Conservation (phyloP, 1,140 invertebrate species). For the Pachyrhynchus sulphureomaculatus region DNA sequence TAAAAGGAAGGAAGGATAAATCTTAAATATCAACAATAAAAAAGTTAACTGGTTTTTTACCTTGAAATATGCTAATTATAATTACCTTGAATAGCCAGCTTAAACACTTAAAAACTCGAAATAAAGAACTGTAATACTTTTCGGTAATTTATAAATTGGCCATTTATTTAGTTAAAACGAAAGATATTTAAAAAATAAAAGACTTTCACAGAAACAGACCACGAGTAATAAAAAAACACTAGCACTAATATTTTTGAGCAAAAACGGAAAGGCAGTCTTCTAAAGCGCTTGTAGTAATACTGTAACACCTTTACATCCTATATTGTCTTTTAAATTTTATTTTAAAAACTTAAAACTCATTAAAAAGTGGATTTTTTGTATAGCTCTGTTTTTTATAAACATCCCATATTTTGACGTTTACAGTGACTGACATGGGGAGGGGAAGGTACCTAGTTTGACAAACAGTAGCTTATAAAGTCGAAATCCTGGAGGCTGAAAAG, state of each 20-base stretch:
- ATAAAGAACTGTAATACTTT: background rate
- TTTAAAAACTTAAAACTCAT: background rate
- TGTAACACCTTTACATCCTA: background rate
- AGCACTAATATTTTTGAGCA: background rate
- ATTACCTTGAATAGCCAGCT: slow-evolving; percentile 10
- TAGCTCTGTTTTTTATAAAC: slow-evolving; percentile 4
- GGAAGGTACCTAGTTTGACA: background rate
- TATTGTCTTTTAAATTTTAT: background rate
- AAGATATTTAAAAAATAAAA: background rate
- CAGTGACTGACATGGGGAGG: background rate
- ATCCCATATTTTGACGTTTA: slow-evolving; percentile 9
- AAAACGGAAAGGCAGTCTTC: background rate
- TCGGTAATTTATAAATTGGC: background rate
- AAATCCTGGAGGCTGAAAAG: no score
- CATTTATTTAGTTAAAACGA: background rate
- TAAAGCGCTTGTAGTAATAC: background rate
- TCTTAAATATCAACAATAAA: background rate
- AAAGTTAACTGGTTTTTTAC: slow-evolving; percentile 6
- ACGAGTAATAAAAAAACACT: background rate
- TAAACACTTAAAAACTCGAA: background rate
- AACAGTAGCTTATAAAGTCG: no score
- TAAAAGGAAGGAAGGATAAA: background rate
- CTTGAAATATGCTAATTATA: slow-evolving; percentile 18
- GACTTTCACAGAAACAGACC: background rate
- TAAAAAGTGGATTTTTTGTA: background rate